A percentile compares a stretch with the other conserved stretches of the same genome.
These are phyloP conservation scores for Agrochola lota DNA, from an alignment of 2,888 invertebrate species.

Conservation along the genomic window DNA sequence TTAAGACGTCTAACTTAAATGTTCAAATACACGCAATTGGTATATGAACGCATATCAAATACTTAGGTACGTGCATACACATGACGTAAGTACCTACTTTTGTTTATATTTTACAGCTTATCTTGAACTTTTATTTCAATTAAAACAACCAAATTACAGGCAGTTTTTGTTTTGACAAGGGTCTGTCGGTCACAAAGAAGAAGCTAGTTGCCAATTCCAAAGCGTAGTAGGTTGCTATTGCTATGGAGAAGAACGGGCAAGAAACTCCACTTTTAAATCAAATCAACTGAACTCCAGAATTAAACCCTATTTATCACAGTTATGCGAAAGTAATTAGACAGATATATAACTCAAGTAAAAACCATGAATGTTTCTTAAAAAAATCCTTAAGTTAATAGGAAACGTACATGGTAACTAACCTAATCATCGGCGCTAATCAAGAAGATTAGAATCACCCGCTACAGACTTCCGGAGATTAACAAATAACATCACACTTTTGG, in stretches of 20 bases:
- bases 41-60: not conserved
- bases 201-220: no score
- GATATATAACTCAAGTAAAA: not conserved
- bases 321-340: not conserved
- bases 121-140: not conserved
- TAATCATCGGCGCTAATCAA: constrained; percentile 39
- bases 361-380: not conserved
- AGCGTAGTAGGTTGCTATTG: not conserved
- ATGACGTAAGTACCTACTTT: not conserved
- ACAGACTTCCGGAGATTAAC: constrained; percentile 30
- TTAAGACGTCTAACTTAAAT: not conserved
- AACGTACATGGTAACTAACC: constrained; percentile 26
- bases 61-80: not conserved
- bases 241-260: not conserved
- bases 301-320: not conserved
- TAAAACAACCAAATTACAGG: not conserved
- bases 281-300: not conserved
- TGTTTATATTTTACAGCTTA: not conserved
- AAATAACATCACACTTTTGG: constrained; percentile 5
- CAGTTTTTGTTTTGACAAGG: not conserved
- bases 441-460: constrained; percentile 32
- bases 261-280: not conserved
- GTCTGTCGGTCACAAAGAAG: no score
- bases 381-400: constrained; percentile 19
- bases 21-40: not conserved